A percentile compares a stretch with the other conserved stretches of the same genome.
These are phyloP conservation scores for Diachasma alloeum DNA, from an alignment of 1,140 invertebrate genomes.

Conservation along the genomic window DNA sequence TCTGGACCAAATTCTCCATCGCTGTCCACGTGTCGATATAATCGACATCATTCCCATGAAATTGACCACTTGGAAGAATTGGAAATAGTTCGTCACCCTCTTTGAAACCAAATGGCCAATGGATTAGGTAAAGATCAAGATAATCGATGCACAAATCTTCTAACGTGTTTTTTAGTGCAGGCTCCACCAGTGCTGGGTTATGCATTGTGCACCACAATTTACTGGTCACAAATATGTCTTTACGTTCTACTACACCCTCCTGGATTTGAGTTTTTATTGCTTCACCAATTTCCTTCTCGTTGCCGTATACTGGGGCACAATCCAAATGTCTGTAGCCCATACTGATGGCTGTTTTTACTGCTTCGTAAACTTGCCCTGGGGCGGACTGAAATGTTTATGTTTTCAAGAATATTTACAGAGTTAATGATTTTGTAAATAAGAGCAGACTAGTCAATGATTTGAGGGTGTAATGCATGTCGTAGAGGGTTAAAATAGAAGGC, in stretches of 20 bases:
- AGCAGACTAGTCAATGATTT: not conserved
- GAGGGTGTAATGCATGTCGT: not conserved
- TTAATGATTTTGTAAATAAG: too few species aligned
- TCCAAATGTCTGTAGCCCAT: slow-evolving; percentile 78
- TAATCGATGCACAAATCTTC: slow-evolving; percentile 74
- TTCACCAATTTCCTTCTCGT: slow-evolving; percentile 85
- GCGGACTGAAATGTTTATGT: slow-evolving; percentile 39
- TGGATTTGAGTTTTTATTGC: slow-evolving; percentile 77
- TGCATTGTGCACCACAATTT: slow-evolving; percentile 79
- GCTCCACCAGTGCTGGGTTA: slow-evolving; percentile 66
- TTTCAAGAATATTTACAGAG: not conserved
- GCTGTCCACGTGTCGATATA: slow-evolving; percentile 76
- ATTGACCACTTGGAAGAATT: slow-evolving; percentile 57
- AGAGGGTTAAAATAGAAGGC: too few species aligned
- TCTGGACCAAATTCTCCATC: slow-evolving; percentile 76
- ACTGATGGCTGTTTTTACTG: slow-evolving; percentile 74
- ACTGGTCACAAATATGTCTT: slow-evolving; percentile 77
- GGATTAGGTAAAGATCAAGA: slow-evolving; percentile 80
- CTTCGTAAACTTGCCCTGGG: slow-evolving; percentile 67
- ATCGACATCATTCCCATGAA: slow-evolving; percentile 64
- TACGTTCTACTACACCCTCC: slow-evolving; percentile 75
- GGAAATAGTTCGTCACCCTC: slow-evolving; percentile 60
- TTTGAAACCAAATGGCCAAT: slow-evolving; percentile 78
- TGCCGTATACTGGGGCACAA: slow-evolving; percentile 74
- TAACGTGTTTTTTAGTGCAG: slow-evolving; percentile 68